Conservation (phyloP, 2,888 invertebrate genomes). For the Formica aserva region DNA sequence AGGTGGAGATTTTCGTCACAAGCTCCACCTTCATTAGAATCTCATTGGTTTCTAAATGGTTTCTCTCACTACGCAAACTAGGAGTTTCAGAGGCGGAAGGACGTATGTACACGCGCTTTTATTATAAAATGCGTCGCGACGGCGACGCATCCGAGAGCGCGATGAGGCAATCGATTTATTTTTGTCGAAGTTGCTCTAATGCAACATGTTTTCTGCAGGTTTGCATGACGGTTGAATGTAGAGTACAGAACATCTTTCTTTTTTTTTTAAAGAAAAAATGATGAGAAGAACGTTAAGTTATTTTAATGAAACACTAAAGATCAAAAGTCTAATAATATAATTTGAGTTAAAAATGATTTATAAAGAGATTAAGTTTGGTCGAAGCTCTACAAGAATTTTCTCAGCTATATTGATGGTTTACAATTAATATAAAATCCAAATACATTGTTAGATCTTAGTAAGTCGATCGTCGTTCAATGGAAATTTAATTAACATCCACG, state of each 20-base stretch:
- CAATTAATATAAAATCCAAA: too few species aligned
- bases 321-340: not conserved
- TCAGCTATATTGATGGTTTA: too few species aligned
- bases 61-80: constrained; percentile 20
- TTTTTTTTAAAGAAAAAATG: not conserved
- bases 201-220: constrained; percentile 15
- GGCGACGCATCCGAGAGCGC: constrained; percentile 10
- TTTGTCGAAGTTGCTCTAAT: constrained; percentile 26
- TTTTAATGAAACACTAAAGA: not conserved
- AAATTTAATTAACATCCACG: not conserved
- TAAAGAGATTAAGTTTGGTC: not conserved
- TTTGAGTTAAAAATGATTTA: not conserved
- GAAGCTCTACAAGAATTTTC: too few species aligned
- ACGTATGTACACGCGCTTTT: constrained; percentile 44
- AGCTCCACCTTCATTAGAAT: constrained; percentile 85
- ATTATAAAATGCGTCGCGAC: constrained; percentile 30
- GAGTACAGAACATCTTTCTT: not conserved
- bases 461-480: not conserved
- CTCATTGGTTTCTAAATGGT: constrained; percentile 82
- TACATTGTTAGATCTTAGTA: not conserved
- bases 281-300: not conserved
- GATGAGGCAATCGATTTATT: constrained; percentile 55
- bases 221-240: not conserved
- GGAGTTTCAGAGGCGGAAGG: constrained; percentile 33
- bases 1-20: constrained; percentile 84